Percentiles rank a stretch among this genome's conserved stretches.
These are phyloP conservation scores for Heliconius melpomene DNA, from an alignment of 1,140 invertebrate species.

Conservation along the genomic window DNA sequence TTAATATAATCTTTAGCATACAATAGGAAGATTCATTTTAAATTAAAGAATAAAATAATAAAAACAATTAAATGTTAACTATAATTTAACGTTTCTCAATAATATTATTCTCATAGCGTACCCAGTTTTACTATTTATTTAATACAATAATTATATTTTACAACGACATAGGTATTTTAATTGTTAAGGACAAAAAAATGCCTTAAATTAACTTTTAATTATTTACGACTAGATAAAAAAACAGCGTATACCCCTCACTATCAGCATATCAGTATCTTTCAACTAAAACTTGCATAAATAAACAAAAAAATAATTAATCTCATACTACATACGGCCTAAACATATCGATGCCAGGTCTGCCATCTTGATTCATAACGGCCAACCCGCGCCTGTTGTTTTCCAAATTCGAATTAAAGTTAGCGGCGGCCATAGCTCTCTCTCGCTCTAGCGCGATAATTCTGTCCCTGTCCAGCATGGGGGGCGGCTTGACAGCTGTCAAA, in stretches of 20 bases:
- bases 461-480: conserved; percentile 73
- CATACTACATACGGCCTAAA: conserved; percentile 81
- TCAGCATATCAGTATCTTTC: conserved; percentile 29
- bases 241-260: conserved; percentile 10
- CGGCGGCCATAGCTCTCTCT: conserved; percentile 73
- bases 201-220: background rate
- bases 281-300: conserved; percentile 29
- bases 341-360: conserved; percentile 73
- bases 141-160: conserved; percentile 1
- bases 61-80: background rate
- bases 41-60: no score
- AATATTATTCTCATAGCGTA: background rate
- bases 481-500: conserved; percentile 76
- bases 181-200: background rate
- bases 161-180: background rate
- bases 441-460: conserved; percentile 77
- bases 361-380: conserved; percentile 76
- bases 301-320: conserved; percentile 69
- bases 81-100: background rate
- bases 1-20: no score
- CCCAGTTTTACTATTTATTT: background rate
- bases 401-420: conserved; percentile 78
- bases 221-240: conserved; percentile 9
- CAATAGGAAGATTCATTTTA: no score
- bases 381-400: conserved; percentile 75